Conservation (phyloP, 1,140 invertebrate species). For the Drosophila orena region DNA sequence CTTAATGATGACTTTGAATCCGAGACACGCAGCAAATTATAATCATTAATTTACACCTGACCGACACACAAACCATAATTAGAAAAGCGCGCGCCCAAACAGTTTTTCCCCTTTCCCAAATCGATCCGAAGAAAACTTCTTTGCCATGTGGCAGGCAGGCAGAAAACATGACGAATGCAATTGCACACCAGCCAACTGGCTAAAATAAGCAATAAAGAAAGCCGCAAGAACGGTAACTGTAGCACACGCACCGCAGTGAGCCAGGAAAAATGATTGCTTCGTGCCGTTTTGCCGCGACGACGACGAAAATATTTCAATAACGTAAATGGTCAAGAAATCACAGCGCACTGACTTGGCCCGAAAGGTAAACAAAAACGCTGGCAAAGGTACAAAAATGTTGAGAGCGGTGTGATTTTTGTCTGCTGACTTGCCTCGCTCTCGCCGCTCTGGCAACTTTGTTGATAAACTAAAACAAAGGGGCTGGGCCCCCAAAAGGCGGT, state of each 20-base stretch:
- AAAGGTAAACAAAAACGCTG: slow-evolving; percentile 81
- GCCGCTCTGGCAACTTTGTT: slow-evolving; percentile 65
- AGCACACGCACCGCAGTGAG: slow-evolving; percentile 53
- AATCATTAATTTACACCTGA: slow-evolving; percentile 72
- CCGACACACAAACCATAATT: slow-evolving; percentile 59
- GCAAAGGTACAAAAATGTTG: slow-evolving; percentile 65
- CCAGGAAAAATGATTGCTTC: slow-evolving; percentile 12
- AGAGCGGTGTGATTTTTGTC: slow-evolving; percentile 18
- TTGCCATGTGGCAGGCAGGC: slow-evolving; percentile 69
- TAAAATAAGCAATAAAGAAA: slow-evolving; percentile 35
- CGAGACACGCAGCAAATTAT: slow-evolving; percentile 49
- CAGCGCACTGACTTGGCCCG: slow-evolving; percentile 63
- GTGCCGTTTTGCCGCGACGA: slow-evolving; percentile 20
- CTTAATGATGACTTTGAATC: slow-evolving; percentile 74
- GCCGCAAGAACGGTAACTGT: slow-evolving; percentile 73
- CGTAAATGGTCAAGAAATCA: slow-evolving; percentile 83
- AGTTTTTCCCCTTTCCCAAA: neutral
- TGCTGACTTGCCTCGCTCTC: neutral
- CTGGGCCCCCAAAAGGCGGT: slow-evolving; percentile 21
- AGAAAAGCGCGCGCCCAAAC: slow-evolving; percentile 29
- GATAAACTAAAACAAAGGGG: slow-evolving; percentile 64
- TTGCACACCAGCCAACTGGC: slow-evolving; percentile 28
- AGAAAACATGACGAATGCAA: slow-evolving; percentile 43
- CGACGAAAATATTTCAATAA: slow-evolving; percentile 68
- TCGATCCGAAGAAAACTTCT: slow-evolving; percentile 2